phyloP scores from a whole-genome alignment of 2,797 vertebrate species.

The Brachymystax lenok region DNA sequence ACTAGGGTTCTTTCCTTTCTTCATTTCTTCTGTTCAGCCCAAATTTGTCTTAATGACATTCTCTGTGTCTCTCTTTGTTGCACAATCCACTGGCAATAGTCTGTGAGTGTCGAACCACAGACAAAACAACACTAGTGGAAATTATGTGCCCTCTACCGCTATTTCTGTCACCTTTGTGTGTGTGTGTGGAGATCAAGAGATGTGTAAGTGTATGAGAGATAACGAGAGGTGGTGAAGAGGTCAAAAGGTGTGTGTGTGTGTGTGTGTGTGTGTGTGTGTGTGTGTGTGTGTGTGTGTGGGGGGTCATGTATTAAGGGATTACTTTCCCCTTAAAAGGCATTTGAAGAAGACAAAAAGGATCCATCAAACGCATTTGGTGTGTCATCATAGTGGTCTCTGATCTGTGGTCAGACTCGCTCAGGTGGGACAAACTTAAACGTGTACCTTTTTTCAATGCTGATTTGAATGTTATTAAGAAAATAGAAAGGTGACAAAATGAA shows the following conservation, averaged over 20 bases:
- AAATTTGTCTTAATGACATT: not conserved
- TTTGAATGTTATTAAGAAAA: too few species aligned
- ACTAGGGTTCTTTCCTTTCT: not conserved
- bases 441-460: too few species aligned
- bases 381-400: too few species aligned
- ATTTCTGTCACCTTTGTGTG: conserved; percentile 10
- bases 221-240: not conserved
- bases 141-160: not conserved
- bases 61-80: conserved; percentile 11
- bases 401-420: too few species aligned
- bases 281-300: not conserved
- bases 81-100: conserved; percentile 2
- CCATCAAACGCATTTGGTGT: too few species aligned
- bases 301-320: not conserved
- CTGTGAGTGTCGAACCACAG: not conserved
- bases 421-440: too few species aligned
- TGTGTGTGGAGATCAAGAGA: not conserved
- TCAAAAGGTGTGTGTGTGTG: not conserved
- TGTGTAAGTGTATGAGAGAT: too few species aligned
- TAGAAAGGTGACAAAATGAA: too few species aligned
- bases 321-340: too few species aligned
- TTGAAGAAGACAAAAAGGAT: too few species aligned
- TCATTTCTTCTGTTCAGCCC: not conserved
- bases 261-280: not conserved
- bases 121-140: not conserved